These are phyloP conservation scores for Corvus cornix DNA, from an alignment of 2,113 vertebrate genomes.

Conservation along the genomic window DNA sequence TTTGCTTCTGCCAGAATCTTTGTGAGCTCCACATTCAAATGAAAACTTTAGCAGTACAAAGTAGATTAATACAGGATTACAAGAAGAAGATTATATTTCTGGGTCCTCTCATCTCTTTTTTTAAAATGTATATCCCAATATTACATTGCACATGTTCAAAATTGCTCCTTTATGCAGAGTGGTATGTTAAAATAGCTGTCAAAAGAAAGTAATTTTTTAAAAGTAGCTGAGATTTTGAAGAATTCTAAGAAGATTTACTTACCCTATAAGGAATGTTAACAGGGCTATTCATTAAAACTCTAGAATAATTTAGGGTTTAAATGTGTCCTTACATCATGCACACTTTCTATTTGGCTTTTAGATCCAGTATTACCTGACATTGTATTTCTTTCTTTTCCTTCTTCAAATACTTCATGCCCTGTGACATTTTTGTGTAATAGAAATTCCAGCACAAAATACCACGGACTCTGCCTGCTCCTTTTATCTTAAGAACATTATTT, in stretches of 20 bases:
- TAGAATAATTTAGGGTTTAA: conserved; percentile 21
- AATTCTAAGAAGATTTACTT: conserved; percentile 40
- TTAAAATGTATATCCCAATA: not conserved
- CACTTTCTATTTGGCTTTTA: not conserved
- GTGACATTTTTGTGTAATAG: conserved; percentile 29
- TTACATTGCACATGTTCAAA: conserved; percentile 4
- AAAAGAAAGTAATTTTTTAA: conserved; percentile 12
- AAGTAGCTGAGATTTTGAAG: not conserved
- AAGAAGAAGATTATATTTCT: conserved; percentile 26
- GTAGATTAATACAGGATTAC: conserved; percentile 55
- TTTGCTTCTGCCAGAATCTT: conserved; percentile 14
- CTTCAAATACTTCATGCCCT: not conserved
- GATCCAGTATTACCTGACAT: not conserved
- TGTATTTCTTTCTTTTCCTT: not conserved
- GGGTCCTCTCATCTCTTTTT: not conserved
- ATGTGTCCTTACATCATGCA: not conserved
- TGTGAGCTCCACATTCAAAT: conserved; percentile 31
- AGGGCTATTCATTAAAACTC: conserved; percentile 8
- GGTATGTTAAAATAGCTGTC: not conserved
- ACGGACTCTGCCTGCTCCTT: not conserved
- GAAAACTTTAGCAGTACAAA: conserved; percentile 38
- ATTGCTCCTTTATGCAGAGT: not conserved
- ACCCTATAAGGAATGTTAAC: not conserved
- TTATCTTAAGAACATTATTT: conserved; percentile 22
- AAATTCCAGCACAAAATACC: conserved; percentile 41